Evolutionary conservation across 2,113 vertebrate species (phyloP).

Genomic region (Spermophilus dauricus): DNA sequence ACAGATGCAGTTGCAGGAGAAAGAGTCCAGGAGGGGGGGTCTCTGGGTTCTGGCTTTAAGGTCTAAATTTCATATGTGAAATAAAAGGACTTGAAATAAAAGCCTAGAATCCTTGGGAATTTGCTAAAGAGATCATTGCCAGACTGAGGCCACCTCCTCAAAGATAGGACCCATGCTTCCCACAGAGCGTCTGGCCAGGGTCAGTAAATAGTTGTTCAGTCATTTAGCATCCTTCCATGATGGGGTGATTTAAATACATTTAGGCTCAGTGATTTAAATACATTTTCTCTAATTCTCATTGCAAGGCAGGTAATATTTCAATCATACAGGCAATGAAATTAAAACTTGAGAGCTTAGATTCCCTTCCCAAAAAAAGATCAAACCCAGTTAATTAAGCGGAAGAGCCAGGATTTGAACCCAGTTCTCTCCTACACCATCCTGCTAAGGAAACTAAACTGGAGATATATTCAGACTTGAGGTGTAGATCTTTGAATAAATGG

Average conservation of each 20-base stretch:
- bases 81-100: conserved; percentile 59
- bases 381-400: neutral
- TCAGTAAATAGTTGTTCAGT: neutral
- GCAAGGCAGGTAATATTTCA: neutral
- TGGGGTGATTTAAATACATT: neutral
- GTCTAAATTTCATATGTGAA: conserved; percentile 26
- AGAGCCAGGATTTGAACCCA: neutral
- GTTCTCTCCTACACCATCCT: neutral
- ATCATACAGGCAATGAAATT: neutral
- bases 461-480: neutral
- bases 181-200: neutral
- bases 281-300: neutral
- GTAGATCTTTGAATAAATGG: neutral
- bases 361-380: neutral
- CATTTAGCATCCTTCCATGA: neutral
- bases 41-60: conserved; percentile 15
- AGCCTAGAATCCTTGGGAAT: neutral
- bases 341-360: neutral
- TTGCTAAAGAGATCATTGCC: neutral
- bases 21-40: neutral
- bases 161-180: neutral
- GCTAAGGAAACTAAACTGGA: conserved; percentile 21
- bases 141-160: neutral
- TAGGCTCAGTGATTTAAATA: neutral
- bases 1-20: neutral